Evolutionary conservation across 2,113 vertebrate species (phyloP).

Genomic region (Bos indicus): DNA sequence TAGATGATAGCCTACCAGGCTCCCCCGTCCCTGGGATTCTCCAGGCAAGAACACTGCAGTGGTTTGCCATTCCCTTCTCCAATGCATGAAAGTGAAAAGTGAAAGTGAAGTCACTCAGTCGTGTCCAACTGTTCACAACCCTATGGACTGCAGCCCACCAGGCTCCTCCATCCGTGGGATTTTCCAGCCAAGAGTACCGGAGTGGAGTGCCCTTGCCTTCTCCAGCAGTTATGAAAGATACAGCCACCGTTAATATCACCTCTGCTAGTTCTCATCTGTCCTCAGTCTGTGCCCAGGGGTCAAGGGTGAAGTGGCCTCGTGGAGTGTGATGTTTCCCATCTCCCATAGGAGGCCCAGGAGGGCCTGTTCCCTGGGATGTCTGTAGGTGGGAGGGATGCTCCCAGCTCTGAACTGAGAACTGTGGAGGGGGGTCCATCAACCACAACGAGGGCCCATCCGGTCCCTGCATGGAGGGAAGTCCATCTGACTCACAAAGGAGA

Average conservation of each 20-base stretch:
- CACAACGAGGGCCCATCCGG: neutral
- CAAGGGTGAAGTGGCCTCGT: neutral
- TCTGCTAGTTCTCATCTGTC: neutral
- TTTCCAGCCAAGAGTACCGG: too few relatives aligned
- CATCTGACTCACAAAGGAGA: neutral
- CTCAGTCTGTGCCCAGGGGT: accelerated
- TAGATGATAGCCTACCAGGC: accelerated
- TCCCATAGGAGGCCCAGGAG: accelerated
- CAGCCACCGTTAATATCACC: accelerated
- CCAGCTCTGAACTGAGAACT: neutral
- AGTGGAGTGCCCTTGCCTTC: too few relatives aligned
- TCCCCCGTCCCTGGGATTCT: too few relatives aligned
- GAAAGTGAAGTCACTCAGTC: too few relatives aligned
- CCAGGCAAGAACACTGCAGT: too few relatives aligned
- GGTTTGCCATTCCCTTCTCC: too few relatives aligned
- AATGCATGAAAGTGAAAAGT: too few relatives aligned
- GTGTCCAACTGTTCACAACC: accelerated
- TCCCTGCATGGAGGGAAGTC: accelerated
- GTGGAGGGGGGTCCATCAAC: accelerated
- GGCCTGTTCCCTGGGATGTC: accelerated
- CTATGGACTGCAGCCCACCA: too few relatives aligned
- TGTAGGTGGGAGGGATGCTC: accelerated
- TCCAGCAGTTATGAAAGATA: neutral
- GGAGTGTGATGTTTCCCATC: accelerated
- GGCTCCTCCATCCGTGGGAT: too few relatives aligned